Base-by-base conservation (phyloP, 2,888 invertebrate genomes). In the Metallyticus violacea region DNA sequence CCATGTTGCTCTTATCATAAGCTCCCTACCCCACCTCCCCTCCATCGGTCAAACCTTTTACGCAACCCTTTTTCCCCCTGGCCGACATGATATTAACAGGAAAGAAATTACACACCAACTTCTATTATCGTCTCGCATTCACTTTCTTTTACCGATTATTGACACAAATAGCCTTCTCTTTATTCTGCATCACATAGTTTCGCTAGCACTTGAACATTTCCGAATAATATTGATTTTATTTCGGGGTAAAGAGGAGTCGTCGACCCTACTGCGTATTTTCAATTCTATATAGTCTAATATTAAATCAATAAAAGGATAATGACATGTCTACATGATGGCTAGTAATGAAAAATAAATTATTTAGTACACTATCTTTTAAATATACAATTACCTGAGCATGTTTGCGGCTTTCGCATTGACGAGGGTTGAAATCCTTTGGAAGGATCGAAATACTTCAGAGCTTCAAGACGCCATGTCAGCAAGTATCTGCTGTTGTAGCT, bases 401-500 rank as follows among this genome's bases (percentile, higher is more conserved):
- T 86, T 87, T 86, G 84, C 84, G 77, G 86, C 85, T 78, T 62
- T 82, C 82, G 77, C 82, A 85, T 86, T 79, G 87, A 85, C 86
- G 86, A 88, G 88, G 88, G 88, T 81, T 86, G 86, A 86, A 87
- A 86, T 86, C 87, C 88, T 88, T 79, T 83, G 77, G 81, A 79
- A 87, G 88, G 87, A 86, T 87, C 85, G 87, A 88, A 88, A 88
- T 84, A 85, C 85, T 88, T 85, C 87, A 86, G 87, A 79, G 87
- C 79, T 85, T 87, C 86, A 86, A 87, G 88, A 86, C 86, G 88
- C 88, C 88, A 88, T 88, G 88, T 88, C 88, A 88, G 86, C 88
- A 88, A 87, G 85, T 85, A 84, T 79, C 84, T 86, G 25, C 81
- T 79, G 84, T 87, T 84, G 86, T 77, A 77, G 82, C 76, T 87